phyloP scores from a whole-genome alignment of 2,797 vertebrate genomes.

The Acipenser oxyrinchus region DNA sequence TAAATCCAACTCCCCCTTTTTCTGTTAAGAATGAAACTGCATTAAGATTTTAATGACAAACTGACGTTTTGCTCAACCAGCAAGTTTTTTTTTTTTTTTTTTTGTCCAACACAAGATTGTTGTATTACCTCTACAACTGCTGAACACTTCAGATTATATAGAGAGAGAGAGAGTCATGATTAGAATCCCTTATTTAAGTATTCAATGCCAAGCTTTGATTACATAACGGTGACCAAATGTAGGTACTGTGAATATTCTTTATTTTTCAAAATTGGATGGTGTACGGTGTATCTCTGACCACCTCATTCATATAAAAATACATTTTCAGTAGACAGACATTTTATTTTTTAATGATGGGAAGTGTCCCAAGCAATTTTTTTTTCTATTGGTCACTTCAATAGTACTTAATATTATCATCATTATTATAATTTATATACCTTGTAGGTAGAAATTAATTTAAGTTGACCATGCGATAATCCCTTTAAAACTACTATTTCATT shows the following conservation, averaged over 20 bases:
- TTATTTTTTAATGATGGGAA: conserved; percentile 1
- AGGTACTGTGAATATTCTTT: conserved; percentile 29
- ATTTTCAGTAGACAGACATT: conserved; percentile 15
- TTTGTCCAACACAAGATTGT: conserved; percentile 44
- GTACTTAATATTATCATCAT: neutral
- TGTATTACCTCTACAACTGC: conserved; percentile 20
- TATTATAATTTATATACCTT: conserved; percentile 16
- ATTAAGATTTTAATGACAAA: conserved; percentile 34
- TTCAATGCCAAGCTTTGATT: conserved; percentile 62
- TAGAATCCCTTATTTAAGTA: conserved; percentile 39
- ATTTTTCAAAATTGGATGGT: conserved; percentile 15
- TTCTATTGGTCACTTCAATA: conserved; percentile 20
- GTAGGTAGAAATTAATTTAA: conserved; percentile 13
- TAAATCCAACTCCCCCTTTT: neutral
- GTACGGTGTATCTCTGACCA: conserved; percentile 3
- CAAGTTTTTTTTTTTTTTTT: conserved; percentile 79
- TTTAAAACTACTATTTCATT: conserved; percentile 13
- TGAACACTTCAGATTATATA: neutral
- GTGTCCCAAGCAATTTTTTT: neutral
- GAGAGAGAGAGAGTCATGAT: no score
- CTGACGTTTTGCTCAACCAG: conserved; percentile 83
- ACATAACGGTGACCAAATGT: conserved; percentile 53
- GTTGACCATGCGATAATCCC: conserved; percentile 11
- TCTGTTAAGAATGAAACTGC: conserved; percentile 46
- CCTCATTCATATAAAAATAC: conserved; percentile 7